Base-by-base conservation (phyloP, 2,113 vertebrate genomes). In the Pteronura brasiliensis region DNA sequence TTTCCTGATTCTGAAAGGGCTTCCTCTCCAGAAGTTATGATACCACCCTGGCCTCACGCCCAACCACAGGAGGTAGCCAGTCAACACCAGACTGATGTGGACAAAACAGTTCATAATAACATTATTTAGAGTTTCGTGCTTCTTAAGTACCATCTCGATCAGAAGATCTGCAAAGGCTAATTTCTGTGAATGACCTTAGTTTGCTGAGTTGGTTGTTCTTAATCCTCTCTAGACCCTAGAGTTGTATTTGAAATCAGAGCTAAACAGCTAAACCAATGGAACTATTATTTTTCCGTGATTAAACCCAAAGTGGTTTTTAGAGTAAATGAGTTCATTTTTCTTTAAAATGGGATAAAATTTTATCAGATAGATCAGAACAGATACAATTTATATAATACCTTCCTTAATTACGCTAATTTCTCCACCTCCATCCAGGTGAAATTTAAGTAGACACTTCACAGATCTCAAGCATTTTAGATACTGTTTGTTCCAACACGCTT, bases 1-100 rank as follows among this genome's bases (percentile, higher is more conserved):
- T 85, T 97, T 93, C 63, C 15, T 92, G 80, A 89, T 72, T 96
- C 69, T 57, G 52, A 94, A 95, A 90, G 77, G 80, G 71, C 63
- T 21, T 96, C 49, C 88, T 90, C 69, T 39, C 13, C 36, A 84
- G 36, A 93, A 95, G 21, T 72, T 27, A 34, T 8, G 1, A 42
- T 67, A 27, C 65, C 72, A 67, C 47, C 57, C 67, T 86, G 39
- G 87, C 61, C 67, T 34, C 31, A 84, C 83, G 65, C 47, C 23
- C 63, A 92, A 4, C 77, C 83, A 71, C 34, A 77, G 79, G n/a
- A 85, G 80, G 74, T 52, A 85, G 63, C 59, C 5, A 83, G 8
- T 76, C 44, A 69, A 20, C 17, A 15, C 52, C 44, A 81, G 42
- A 93, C 34, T 84, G n/a, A 71, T 84, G 85, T 65, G 90, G 57